Conservation (phyloP, 2,797 vertebrate genomes). For the Tinamus major region DNA sequence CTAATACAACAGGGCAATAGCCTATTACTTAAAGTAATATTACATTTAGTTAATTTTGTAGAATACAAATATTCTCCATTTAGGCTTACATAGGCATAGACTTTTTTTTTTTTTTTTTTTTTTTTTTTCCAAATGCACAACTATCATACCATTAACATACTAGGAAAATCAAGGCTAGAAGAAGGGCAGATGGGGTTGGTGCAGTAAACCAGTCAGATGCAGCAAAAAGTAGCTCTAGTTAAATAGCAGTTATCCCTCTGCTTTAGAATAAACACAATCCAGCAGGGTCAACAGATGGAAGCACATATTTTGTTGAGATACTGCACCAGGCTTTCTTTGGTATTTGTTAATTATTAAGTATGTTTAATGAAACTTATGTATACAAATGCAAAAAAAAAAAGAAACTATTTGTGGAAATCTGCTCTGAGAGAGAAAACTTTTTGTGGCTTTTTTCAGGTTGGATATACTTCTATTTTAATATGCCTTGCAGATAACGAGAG, state of each 20-base stretch:
- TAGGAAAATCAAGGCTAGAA: background rate
- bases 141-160: background rate
- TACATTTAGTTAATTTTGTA: background rate
- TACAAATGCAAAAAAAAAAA: background rate
- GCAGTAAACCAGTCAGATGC: background rate
- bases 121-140: background rate
- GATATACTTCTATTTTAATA: background rate
- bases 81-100: background rate
- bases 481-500: background rate
- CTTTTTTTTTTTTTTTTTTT: background rate
- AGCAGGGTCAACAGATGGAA: background rate
- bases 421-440: fast-evolving
- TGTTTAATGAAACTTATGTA: background rate
- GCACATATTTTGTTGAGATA: background rate
- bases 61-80: background rate
- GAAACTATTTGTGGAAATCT: background rate
- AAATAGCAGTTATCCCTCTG: background rate
- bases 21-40: background rate
- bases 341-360: background rate
- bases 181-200: background rate
- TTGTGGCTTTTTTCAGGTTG: background rate
- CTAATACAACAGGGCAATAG: background rate
- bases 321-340: fast-evolving
- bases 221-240: no score
- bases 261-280: background rate